Evolutionary conservation across 2,888 invertebrate genomes (phyloP).

Genomic region (Bursaphelenchus okinawaensis): DNA sequence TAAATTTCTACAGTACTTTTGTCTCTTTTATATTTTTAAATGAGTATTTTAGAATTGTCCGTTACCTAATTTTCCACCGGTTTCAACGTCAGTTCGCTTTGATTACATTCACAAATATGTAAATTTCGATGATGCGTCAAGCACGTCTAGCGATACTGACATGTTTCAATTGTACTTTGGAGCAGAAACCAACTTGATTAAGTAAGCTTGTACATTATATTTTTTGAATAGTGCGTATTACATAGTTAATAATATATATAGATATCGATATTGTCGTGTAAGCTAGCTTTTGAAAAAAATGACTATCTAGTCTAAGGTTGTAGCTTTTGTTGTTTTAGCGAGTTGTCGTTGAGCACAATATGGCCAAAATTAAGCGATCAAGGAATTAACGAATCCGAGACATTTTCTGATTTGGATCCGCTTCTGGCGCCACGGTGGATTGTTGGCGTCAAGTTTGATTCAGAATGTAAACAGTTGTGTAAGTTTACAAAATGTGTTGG

Average conservation of each 20-base stretch:
- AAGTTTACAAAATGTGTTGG: constrained; percentile 22
- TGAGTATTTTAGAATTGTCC: constrained; percentile 24
- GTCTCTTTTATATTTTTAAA: neutral
- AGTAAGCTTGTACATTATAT: neutral
- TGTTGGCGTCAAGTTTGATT: constrained; percentile 59
- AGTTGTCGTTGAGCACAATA: constrained; percentile 23
- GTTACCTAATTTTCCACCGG: neutral
- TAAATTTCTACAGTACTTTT: neutral
- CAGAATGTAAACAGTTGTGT: constrained; percentile 64
- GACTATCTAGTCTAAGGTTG: neutral
- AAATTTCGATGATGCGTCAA: constrained; percentile 2
- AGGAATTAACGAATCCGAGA: constrained; percentile 69
- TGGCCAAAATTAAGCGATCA: constrained; percentile 35
- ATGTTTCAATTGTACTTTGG: neutral
- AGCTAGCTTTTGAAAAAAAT: neutral
- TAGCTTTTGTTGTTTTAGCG: constrained; percentile 16
- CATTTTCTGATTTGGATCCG: constrained; percentile 81
- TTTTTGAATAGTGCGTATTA: neutral
- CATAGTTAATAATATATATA: neutral
- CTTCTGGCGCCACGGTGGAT: constrained; percentile 72
- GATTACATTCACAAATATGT: neutral
- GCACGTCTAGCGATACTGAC: neutral
- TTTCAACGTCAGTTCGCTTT: neutral
- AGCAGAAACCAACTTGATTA: constrained; percentile 6
- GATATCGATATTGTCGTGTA: constrained; percentile 5